These are phyloP conservation scores for Barypeithes pellucidus DNA, from an alignment of 2,888 invertebrate species.

Conservation along the genomic window DNA sequence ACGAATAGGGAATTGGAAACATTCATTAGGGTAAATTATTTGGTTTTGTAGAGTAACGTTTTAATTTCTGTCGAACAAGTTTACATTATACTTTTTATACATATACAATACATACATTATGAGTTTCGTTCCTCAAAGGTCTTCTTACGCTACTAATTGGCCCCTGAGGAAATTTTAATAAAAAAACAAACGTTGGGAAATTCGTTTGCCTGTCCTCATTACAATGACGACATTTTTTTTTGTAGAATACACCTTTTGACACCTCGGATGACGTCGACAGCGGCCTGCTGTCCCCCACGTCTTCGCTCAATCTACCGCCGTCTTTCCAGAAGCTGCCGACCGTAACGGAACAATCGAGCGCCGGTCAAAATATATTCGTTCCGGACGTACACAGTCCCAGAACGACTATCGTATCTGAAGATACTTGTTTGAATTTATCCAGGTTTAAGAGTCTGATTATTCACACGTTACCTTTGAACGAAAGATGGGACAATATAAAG, in stretches of 20 bases:
- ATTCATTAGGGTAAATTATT: constrained; percentile 34
- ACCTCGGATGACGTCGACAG: constrained; percentile 1
- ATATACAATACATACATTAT: too few relatives aligned
- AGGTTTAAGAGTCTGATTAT: constrained; percentile 56
- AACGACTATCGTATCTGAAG: background rate
- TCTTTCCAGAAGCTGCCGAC: constrained; percentile 44
- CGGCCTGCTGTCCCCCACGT: background rate
- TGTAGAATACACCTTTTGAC: constrained; percentile 8
- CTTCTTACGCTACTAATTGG: too few relatives aligned
- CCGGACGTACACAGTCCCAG: background rate
- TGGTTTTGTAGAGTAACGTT: background rate
- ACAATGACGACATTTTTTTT: background rate
- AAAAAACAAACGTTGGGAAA: too few relatives aligned
- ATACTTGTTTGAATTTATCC: background rate
- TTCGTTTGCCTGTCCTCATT: background rate
- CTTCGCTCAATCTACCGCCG: constrained; percentile 15
- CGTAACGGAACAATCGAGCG: constrained; percentile 38
- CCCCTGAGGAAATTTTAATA: too few relatives aligned
- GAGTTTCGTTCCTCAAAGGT: too few relatives aligned
- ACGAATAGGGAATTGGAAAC: constrained; percentile 21
- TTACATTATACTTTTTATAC: too few relatives aligned
- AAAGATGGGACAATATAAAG: constrained; percentile 57
- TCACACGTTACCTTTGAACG: constrained; percentile 57
- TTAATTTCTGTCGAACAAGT: too few relatives aligned
- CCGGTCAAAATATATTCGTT: background rate